These are phyloP conservation scores for Eristalinus aeneus DNA, from an alignment of 2,888 invertebrate genomes.

Conservation along the genomic window DNA sequence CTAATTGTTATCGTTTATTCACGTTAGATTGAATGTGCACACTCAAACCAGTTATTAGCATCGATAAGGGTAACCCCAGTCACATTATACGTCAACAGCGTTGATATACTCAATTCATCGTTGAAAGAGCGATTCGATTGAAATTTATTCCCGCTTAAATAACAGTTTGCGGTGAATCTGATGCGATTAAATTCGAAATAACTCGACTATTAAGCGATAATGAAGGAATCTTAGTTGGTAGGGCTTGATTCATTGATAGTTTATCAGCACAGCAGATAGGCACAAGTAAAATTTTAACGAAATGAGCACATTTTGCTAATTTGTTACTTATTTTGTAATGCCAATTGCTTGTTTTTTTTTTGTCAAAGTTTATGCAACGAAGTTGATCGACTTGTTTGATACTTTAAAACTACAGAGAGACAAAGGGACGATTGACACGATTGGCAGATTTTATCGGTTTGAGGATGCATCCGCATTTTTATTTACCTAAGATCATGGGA, in stretches of 20 bases:
- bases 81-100: conserved; percentile 26
- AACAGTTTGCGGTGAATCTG: conserved; percentile 25
- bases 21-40: conserved; percentile 20
- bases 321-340: no score
- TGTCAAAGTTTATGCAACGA: no score
- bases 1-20: background rate
- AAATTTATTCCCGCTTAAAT: conserved; percentile 24
- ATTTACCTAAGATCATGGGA: no score
- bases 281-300: no score
- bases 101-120: conserved; percentile 25
- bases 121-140: background rate
- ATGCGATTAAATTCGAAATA: conserved; percentile 39
- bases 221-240: conserved; percentile 1
- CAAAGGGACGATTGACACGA: no score
- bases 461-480: no score
- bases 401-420: no score
- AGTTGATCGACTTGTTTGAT: no score
- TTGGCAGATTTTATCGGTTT: no score
- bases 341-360: no score
- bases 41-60: background rate
- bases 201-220: conserved; percentile 49
- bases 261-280: background rate
- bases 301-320: no score
- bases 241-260: background rate
- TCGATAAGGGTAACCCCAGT: background rate